Conservation (phyloP, 2,113 vertebrate genomes). For the Dolichallabes microphthalmus region DNA sequence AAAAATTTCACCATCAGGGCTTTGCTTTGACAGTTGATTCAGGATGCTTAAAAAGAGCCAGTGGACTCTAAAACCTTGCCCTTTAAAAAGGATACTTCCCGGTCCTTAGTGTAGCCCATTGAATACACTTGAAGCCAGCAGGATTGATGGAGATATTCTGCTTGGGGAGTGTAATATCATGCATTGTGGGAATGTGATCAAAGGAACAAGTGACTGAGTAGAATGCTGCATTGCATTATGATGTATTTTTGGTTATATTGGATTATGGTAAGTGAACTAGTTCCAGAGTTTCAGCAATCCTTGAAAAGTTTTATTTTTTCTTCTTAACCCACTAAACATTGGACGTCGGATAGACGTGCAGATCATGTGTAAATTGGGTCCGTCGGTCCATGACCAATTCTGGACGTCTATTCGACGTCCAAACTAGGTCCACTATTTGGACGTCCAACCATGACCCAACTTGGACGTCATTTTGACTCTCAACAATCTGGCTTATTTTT, state of each 20-base stretch:
- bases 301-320: background rate
- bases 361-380: too few species aligned
- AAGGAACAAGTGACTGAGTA: slow-evolving; percentile 15
- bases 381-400: too few species aligned
- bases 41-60: slow-evolving; percentile 14
- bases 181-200: slow-evolving; percentile 17
- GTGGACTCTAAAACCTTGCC: slow-evolving; percentile 28
- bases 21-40: slow-evolving; percentile 29
- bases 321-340: background rate
- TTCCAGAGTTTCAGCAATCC: slow-evolving; percentile 1
- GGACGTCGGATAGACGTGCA: too few species aligned
- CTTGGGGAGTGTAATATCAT: background rate
- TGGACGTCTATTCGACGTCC: too few species aligned
- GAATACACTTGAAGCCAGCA: background rate
- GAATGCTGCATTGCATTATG: slow-evolving; percentile 12
- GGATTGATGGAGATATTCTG: background rate
- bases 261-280: background rate
- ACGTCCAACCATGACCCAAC: too few species aligned
- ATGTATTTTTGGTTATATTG: slow-evolving; percentile 4
- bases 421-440: too few species aligned
- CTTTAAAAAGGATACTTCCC: slow-evolving; percentile 25
- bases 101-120: background rate
- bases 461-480: too few species aligned
- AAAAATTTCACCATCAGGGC: slow-evolving; percentile 2
- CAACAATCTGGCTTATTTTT: too few species aligned